Base-by-base conservation (phyloP, 2,113 vertebrate genomes). In the Hyperopisus bebe region DNA sequence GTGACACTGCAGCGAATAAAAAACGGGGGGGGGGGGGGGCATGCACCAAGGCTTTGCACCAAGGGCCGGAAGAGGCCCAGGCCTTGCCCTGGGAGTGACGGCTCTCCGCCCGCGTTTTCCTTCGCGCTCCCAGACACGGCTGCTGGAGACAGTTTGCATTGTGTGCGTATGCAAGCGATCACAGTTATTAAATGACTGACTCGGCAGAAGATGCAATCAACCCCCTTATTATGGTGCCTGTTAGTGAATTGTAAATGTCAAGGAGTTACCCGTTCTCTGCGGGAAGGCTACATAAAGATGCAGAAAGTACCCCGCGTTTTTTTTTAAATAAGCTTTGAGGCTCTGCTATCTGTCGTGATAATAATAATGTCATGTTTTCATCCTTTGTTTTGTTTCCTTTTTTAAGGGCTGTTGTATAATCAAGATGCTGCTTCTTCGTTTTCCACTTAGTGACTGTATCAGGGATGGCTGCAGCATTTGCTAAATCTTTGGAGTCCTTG, bases 161-260 rank as follows among this genome's bases (percentile, higher is more conserved):
- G 96, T 96, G 96, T 96, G 96, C 96, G 96, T 97, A 97, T 96
- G 96, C 96, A 97, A 96, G 96, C 96, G 96, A 97, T 97, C 97
- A 96, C 95, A 96, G 96, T 97, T 96, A 97, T 97, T 97, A 97
- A 96, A 97, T 96, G 96, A 96, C 96, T 94, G 95, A 96, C 96
- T 96, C 96, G 96, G 96, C 96, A 96, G 96, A 97, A 96, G 96
- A 96, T 96, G 97, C 96, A 96, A 97, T 97, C 97, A 97, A 96
- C 96, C 96, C 96, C 94, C 96, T 97, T 97, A 97, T 97, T 97
- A 97, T 95, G 95, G 96, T 96, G 96, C 95, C 96, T 95, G 95
- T 95, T 95, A 96, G 96, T 96, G 96, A 97, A 96, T 96, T 96
- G 95, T 96, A 96, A 97, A 97, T 97, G 97, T 97, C 97, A 97